Percentiles rank a stretch among this genome's conserved stretches.
These are phyloP conservation scores for Dilophus febrilis DNA, from an alignment of 2,888 invertebrate species.

Conservation along the genomic window DNA sequence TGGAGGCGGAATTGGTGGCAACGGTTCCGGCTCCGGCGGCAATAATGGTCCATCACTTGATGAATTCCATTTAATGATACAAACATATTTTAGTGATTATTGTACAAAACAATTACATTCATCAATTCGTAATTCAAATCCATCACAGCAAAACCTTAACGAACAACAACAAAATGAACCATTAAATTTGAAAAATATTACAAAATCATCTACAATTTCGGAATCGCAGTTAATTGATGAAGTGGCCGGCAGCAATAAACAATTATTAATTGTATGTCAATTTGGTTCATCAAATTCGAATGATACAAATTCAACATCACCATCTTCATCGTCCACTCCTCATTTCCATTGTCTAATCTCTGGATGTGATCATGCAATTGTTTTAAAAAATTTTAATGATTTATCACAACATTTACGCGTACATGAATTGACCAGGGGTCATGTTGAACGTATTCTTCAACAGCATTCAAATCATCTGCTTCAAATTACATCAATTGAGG, in stretches of 20 bases:
- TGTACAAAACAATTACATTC: slow-evolving; percentile 1
- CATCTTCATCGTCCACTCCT: slow-evolving; percentile 3
- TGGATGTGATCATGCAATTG: slow-evolving; percentile 14
- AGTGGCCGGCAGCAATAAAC: neutral
- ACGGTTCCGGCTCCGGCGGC: too few species aligned
- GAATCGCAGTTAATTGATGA: too few species aligned
- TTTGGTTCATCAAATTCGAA: too few species aligned
- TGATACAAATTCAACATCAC: too few species aligned
- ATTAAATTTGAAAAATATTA: slow-evolving; percentile 4
- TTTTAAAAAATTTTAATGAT: slow-evolving; percentile 12
- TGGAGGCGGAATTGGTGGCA: too few species aligned
- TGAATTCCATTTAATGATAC: slow-evolving; percentile 11
- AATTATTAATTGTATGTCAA: too few species aligned
- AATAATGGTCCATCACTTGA: slow-evolving; percentile 6
- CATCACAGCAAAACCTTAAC: too few species aligned
- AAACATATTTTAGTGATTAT: slow-evolving; percentile 12
- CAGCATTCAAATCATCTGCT: slow-evolving; percentile 16
- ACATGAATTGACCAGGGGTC: slow-evolving; percentile 8
- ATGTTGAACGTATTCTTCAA: slow-evolving; percentile 9
- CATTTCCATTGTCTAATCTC: slow-evolving; percentile 16
- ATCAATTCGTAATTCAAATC: neutral
- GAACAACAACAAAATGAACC: slow-evolving; percentile 6
- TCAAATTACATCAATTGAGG: slow-evolving; percentile 56
- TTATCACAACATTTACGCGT: slow-evolving; percentile 15
- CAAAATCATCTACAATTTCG: too few species aligned